These are phyloP conservation scores for Corythornis vintsioides DNA, from an alignment of 2,113 vertebrate species.

Conservation along the genomic window DNA sequence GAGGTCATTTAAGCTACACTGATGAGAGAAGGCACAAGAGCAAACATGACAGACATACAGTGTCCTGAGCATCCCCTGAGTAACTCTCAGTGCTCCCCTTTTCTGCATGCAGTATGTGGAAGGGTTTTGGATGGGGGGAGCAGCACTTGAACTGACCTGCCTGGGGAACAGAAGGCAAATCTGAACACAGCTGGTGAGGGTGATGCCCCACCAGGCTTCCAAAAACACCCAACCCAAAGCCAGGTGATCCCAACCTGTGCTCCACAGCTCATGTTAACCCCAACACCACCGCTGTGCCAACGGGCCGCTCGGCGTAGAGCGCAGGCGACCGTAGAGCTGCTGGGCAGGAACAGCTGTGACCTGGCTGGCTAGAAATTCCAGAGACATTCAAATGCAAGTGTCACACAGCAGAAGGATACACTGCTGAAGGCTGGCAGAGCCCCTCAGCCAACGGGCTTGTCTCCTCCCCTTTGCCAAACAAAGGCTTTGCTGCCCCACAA, in stretches of 20 bases:
- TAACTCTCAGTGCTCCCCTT: background rate
- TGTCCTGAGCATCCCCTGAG: background rate
- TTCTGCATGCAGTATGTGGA: background rate
- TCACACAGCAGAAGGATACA: background rate
- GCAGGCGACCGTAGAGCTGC: background rate
- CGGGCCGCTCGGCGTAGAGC: background rate
- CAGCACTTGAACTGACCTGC: background rate
- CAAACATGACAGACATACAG: background rate
- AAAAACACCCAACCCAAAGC: background rate
- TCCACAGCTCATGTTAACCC: background rate
- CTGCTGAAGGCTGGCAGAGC: constrained; percentile 4
- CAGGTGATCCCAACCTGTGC: background rate
- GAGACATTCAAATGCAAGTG: background rate
- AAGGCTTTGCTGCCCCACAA: background rate
- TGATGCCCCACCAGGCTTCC: background rate
- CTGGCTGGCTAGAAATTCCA: background rate
- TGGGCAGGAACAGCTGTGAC: background rate
- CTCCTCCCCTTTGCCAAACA: constrained; percentile 7
- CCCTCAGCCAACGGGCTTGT: background rate
- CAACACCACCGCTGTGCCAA: accelerated
- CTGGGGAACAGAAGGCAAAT: constrained; percentile 16
- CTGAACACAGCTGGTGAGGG: background rate
- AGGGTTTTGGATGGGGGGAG: background rate
- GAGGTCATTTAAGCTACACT: background rate
- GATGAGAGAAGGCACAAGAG: background rate